Percentiles rank a stretch among this genome's conserved stretches.
phyloP scores from a whole-genome alignment of 1,140 invertebrate species.

The Drosophila bipectinata region DNA sequence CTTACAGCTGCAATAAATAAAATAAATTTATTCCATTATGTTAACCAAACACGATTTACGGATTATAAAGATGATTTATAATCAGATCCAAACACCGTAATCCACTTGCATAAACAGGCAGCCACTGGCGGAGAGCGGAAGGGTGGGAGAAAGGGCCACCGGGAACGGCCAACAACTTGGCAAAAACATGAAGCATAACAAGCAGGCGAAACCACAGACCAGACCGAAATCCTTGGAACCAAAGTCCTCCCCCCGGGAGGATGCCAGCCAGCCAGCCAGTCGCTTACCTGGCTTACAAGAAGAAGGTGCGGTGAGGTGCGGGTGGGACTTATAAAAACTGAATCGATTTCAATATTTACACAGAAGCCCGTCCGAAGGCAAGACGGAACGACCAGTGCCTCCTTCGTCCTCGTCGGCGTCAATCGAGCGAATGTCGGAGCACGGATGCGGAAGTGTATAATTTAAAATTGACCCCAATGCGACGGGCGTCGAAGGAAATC shows the following conservation, averaged over 20 bases:
- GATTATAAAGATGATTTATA: constrained; percentile 83
- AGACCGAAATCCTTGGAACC: constrained; percentile 14
- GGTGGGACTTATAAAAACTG: constrained; percentile 66
- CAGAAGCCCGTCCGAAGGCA: constrained; percentile 40
- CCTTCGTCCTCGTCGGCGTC: constrained; percentile 29
- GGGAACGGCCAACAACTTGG: constrained; percentile 63
- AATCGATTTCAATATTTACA: constrained; percentile 82
- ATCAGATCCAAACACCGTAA: constrained; percentile 82
- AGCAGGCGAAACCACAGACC: constrained; percentile 61
- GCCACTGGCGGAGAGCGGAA: constrained; percentile 26
- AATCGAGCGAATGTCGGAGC: constrained; percentile 71
- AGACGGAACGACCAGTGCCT: constrained; percentile 10
- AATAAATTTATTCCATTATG: constrained; percentile 83
- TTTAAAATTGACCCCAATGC: constrained; percentile 77
- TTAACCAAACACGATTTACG: constrained; percentile 83
- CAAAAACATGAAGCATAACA: constrained; percentile 78
- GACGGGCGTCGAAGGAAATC: constrained; percentile 24
- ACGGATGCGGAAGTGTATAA: constrained; percentile 79
- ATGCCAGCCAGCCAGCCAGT: constrained; percentile 43
- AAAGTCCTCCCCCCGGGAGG: constrained; percentile 27
- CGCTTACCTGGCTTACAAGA: constrained; percentile 45
- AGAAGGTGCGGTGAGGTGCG: constrained; percentile 1
- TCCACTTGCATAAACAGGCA: constrained; percentile 81
- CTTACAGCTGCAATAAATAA: constrained; percentile 82
- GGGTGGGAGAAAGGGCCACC: not conserved